A percentile compares a stretch with the other conserved stretches of the same genome.
Conservation (phyloP, 64 coral and sea anemone genomes). For the Orbicella faveolata region DNA sequence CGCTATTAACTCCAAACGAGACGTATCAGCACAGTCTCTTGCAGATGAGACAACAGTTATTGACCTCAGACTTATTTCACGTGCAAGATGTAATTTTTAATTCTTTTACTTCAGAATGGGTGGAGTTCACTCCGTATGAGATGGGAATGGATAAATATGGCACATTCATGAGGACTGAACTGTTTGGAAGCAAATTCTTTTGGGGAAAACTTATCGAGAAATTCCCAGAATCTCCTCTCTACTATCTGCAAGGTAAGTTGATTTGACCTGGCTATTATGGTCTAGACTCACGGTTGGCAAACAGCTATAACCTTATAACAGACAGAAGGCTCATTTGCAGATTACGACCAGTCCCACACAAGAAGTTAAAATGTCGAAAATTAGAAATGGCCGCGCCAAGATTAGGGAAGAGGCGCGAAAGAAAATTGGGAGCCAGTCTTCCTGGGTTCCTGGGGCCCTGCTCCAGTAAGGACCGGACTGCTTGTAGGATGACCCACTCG, state of each 20-base stretch:
- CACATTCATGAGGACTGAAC: conserved; percentile 52
- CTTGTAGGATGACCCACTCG: too few species aligned
- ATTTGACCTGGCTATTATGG: too few species aligned
- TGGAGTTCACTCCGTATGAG: conserved; percentile 67
- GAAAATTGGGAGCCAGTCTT: too few species aligned
- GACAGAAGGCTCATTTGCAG: too few species aligned
- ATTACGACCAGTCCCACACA: too few species aligned
- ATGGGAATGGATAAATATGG: conserved; percentile 70
- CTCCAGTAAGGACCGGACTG: too few species aligned
- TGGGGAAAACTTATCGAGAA: conserved; percentile 51
- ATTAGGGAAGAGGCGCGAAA: too few species aligned
- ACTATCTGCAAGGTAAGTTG: conserved; percentile 47
- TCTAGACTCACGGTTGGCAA: too few species aligned
- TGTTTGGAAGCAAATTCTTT: conserved; percentile 68
- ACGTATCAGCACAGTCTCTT: conserved; percentile 48
- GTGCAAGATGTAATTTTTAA: background rate
- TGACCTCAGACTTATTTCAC: background rate
- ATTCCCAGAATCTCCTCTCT: conserved; percentile 39
- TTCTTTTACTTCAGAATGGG: conserved; percentile 50
- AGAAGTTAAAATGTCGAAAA: too few species aligned
- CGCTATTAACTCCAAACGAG: conserved; percentile 48
- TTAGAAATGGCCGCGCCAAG: too few species aligned
- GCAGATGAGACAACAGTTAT: conserved; percentile 32
- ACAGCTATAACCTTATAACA: background rate
- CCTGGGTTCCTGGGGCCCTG: too few species aligned